These are phyloP conservation scores for Ophraella communa DNA, from an alignment of 2,888 invertebrate genomes.

Conservation along the genomic window DNA sequence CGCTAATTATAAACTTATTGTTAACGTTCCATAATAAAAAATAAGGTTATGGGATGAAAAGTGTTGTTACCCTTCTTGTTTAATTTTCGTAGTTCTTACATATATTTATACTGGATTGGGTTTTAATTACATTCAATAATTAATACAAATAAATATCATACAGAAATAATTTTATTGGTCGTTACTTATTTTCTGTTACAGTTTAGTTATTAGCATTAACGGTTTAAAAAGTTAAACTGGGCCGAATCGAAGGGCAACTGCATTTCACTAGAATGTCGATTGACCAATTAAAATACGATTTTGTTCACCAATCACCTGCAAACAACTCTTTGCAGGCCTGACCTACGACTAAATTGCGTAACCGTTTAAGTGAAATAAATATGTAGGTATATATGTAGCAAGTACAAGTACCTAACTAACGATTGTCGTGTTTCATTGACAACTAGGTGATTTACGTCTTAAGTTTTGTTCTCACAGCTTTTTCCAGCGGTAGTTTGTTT, in stretches of 20 bases:
- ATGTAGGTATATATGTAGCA: conserved; percentile 7
- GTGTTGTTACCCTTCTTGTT: too few relatives aligned
- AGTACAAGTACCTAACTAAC: not conserved
- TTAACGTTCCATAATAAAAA: too few relatives aligned
- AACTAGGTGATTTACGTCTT: not conserved
- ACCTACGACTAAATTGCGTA: conserved; percentile 22
- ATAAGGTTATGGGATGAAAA: too few relatives aligned
- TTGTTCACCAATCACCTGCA: conserved; percentile 41
- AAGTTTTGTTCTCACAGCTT: too few relatives aligned
- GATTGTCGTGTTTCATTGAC: conserved; percentile 1
- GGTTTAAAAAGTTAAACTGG: conserved; percentile 39
- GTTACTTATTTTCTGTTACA: conserved; percentile 30
- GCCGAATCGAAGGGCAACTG: conserved; percentile 46
- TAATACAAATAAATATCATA: not conserved
- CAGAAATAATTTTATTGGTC: conserved; percentile 36
- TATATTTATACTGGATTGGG: too few relatives aligned
- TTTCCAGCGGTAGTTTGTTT: too few relatives aligned
- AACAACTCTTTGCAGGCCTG: conserved; percentile 23
- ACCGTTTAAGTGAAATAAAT: conserved; percentile 14
- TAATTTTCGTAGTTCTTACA: too few relatives aligned
- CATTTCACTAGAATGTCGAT: conserved; percentile 44
- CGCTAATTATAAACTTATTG: too few relatives aligned
- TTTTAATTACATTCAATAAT: too few relatives aligned
- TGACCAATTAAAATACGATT: conserved; percentile 45
- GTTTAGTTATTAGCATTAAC: conserved; percentile 36